A percentile compares a stretch with the other conserved stretches of the same genome.
Evolutionary conservation across 2,888 invertebrate genomes (phyloP).

Genomic region (Agrochola lota): DNA sequence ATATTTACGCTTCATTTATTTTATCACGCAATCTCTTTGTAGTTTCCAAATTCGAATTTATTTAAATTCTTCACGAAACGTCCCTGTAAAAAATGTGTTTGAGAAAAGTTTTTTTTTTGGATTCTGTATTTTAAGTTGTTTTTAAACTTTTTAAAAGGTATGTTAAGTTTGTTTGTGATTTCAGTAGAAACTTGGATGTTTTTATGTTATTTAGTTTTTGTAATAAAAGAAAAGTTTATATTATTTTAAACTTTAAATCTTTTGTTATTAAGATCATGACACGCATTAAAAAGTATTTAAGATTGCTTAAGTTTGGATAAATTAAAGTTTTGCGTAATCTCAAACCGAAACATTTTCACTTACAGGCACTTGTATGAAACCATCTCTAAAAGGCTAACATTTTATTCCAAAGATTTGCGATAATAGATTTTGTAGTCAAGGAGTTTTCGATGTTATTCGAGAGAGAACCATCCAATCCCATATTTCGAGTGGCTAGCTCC

Average conservation of each 20-base stretch:
- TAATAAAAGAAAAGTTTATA: neutral
- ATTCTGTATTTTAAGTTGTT: constrained; percentile 11
- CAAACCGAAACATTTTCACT: neutral
- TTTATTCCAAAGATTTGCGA: constrained; percentile 9
- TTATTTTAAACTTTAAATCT: neutral
- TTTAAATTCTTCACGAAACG: constrained; percentile 31
- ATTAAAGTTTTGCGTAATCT: neutral
- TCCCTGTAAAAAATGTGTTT: constrained; percentile 10
- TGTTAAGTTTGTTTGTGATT: constrained; percentile 3
- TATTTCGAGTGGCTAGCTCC: constrained; percentile 55
- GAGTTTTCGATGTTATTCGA: constrained; percentile 36
- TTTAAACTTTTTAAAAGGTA: constrained; percentile 13
- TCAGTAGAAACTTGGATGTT: constrained; percentile 9
- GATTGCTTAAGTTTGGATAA: neutral
- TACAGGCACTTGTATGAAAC: neutral
- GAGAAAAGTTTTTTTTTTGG: neutral
- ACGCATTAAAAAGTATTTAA: neutral
- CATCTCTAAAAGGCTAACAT: neutral
- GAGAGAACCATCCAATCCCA: constrained; percentile 51
- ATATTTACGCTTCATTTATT: constrained; percentile 49
- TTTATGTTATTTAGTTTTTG: constrained; percentile 17
- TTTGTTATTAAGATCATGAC: neutral
- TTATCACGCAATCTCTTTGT: constrained; percentile 28
- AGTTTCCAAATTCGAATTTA: constrained; percentile 28
- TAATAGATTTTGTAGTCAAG: constrained; percentile 37